Evolutionary conservation across 2,888 invertebrate genomes (phyloP).

Genomic region (Pinctada fucata): DNA sequence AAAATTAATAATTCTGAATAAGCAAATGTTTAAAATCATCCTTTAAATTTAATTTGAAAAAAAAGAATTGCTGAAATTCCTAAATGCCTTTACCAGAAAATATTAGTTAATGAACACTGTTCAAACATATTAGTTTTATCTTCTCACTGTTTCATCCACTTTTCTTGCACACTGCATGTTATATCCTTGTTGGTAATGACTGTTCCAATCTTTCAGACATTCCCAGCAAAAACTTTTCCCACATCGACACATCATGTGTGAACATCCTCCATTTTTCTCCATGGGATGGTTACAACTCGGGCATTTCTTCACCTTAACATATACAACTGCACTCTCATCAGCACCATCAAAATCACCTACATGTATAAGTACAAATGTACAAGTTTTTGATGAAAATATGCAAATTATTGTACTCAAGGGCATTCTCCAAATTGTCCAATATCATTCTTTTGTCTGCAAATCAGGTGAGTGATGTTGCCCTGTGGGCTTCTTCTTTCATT

Average conservation of each 20-base stretch:
- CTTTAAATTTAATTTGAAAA: too few relatives aligned
- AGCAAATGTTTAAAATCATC: too few relatives aligned
- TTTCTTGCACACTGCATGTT: conserved; percentile 20
- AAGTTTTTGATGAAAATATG: not conserved
- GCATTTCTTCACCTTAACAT: conserved; percentile 47
- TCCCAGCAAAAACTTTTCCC: conserved; percentile 52
- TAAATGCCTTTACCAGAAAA: too few relatives aligned
- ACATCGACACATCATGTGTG: conserved; percentile 54
- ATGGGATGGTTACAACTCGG: conserved; percentile 54
- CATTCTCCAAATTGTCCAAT: too few relatives aligned
- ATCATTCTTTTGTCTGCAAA: too few relatives aligned
- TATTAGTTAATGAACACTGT: too few relatives aligned
- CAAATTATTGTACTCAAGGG: too few relatives aligned
- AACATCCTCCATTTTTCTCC: conserved; percentile 56
- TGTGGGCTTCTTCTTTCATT: too few relatives aligned
- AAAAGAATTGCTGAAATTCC: too few relatives aligned
- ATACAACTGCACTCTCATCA: not conserved
- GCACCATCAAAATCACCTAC: not conserved
- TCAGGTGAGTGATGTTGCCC: too few relatives aligned
- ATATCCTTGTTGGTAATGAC: conserved; percentile 6
- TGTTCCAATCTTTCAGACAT: conserved; percentile 39
- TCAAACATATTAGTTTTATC: too few relatives aligned
- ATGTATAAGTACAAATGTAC: not conserved
- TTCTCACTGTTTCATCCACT: conserved; percentile 8
- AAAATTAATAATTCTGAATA: too few relatives aligned